Conservation (phyloP, 1,140 invertebrate genomes). For the Drosophila lini region DNA sequence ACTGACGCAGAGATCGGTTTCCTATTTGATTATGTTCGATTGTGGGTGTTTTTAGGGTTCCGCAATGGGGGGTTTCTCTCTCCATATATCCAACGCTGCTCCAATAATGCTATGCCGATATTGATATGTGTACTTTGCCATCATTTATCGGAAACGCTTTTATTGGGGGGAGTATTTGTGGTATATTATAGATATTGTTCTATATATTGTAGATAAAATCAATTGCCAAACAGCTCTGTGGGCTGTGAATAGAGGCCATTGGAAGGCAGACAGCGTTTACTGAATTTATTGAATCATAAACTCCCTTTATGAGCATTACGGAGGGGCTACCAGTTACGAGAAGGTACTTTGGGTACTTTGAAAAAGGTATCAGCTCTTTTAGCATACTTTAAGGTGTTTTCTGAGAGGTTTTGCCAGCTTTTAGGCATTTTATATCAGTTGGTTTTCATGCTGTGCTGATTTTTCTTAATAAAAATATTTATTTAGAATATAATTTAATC, state of each 20-base stretch:
- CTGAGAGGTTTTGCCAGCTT: not conserved
- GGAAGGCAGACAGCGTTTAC: not conserved
- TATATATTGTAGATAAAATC: constrained; percentile 1
- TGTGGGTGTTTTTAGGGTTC: constrained; percentile 22
- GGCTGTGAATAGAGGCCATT: not conserved
- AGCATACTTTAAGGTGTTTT: constrained; percentile 33
- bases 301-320: not conserved
- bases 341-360: not conserved
- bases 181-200: not conserved
- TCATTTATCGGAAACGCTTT: constrained; percentile 23
- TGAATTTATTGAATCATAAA: constrained; percentile 25
- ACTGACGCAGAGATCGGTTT: constrained; percentile 25
- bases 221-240: not conserved
- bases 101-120: not conserved
- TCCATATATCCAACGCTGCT: constrained; percentile 22
- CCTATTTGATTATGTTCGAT: constrained; percentile 16
- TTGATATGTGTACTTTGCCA: constrained; percentile 12
- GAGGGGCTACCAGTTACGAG: not conserved
- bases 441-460: not conserved
- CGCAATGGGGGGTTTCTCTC: constrained; percentile 3
- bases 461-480: not conserved
- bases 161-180: constrained; percentile 24
- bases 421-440: not conserved
- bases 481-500: no score
- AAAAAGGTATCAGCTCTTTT: not conserved